Evolutionary conservation across 2,113 vertebrate genomes (phyloP).

Genomic region (Vulpes ferrilata): DNA sequence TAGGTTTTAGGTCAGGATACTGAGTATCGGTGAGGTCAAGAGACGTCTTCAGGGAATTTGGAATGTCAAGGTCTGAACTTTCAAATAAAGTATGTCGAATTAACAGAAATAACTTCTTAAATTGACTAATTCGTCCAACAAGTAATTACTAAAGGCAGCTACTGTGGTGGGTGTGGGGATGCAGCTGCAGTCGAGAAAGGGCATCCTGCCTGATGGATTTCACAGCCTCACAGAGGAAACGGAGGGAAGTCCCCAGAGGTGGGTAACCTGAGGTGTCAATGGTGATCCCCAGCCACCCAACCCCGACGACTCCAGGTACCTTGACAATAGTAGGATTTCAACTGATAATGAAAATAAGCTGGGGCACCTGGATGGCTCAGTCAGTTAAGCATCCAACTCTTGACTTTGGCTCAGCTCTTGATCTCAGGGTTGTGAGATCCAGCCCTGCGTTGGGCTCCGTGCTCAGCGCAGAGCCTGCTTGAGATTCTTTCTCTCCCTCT

Average conservation of each 20-base stretch:
- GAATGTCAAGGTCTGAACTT: not conserved
- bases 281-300: not conserved
- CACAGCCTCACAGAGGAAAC: not conserved
- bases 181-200: not conserved
- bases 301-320: not conserved
- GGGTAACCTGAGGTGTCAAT: accelerated
- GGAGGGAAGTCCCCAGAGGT: not conserved
- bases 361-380: not conserved
- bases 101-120: not conserved
- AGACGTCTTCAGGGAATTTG: not conserved
- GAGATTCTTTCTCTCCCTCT: not conserved
- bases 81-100: not conserved
- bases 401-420: not conserved
- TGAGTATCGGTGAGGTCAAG: not conserved
- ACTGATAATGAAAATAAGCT: not conserved
- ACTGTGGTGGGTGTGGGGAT: not conserved
- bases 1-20: not conserved
- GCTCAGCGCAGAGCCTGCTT: not conserved
- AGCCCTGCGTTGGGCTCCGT: not conserved
- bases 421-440: not conserved
- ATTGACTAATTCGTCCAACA: not conserved
- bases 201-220: not conserved
- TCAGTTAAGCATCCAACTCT: not conserved
- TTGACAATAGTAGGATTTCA: not conserved
- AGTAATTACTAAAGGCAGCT: not conserved